Evolutionary conservation across 2,888 invertebrate species (phyloP), one percentile per base, ranked within the genome.

Genomic region (Drosophila mercatorum): DNA sequence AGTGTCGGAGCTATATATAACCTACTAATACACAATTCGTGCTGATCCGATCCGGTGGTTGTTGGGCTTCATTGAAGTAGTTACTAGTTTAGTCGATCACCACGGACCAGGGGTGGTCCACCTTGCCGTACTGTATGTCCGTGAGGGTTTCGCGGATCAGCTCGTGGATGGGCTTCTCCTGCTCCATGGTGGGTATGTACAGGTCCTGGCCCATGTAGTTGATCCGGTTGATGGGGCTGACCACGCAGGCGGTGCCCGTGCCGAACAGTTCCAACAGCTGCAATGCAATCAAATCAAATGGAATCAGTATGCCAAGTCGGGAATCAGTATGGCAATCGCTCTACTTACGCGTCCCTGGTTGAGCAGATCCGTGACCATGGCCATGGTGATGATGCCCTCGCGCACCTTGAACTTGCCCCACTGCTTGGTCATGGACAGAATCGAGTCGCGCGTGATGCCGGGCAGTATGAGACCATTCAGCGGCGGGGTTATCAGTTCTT

Each of bases 181-280:
- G 94, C 81, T 95, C 94, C 93, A 95, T 94, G 22, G 97, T 97
- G 58, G 97, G 97, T 78, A 97, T 95, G 58, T 94, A 90, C 38
- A 96, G 94, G 62, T 94, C 93, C 59, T 94, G 93, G 5, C 95
- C 96, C 81, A 96, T 90, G 93, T 97, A 99, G 64, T 96, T 94
- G 71, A 99, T 97, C 72, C 95, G 94, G 66, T 96, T 96, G 63
- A 99, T 95, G 0, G 99, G 99, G 88, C 97, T 97, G 22, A 99
- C 97, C 55, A 98, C 95, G 85, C 98, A 98, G 0, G 99, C 99
- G 31, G 99, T 99, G 64, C 99, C 99, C n/a, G 98, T 95, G 67
- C 99, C 99, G 93, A 99, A 99, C 93, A 99, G 94, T 93, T 99
- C 99, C 81, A 98, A 92, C 79, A 99, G 93, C 98, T 99, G 5